phyloP scores from a whole-genome alignment of 1,140 invertebrate genomes.

The Scaptomyza hsui region DNA sequence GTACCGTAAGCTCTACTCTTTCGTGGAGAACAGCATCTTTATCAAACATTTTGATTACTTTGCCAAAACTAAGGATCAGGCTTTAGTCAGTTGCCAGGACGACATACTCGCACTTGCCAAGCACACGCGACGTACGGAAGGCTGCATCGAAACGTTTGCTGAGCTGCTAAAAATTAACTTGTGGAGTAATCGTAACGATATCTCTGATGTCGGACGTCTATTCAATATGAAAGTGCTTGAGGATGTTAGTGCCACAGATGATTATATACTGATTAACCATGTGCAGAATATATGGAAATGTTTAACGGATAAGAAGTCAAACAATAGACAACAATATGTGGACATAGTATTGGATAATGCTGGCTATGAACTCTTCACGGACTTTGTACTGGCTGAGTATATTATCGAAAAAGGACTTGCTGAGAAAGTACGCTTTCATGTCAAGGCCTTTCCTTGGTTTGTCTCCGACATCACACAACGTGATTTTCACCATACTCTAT shows the following conservation, averaged over 20 bases:
- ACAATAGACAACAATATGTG: constrained; percentile 59
- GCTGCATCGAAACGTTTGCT: constrained; percentile 84
- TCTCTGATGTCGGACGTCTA: constrained; percentile 87
- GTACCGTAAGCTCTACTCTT: constrained; percentile 93
- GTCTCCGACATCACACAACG: constrained; percentile 92
- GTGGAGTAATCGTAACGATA: constrained; percentile 92
- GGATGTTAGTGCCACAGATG: constrained; percentile 87
- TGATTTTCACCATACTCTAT: constrained; percentile 91
- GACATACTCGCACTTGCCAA: constrained; percentile 86
- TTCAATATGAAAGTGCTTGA: constrained; percentile 86
- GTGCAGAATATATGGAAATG: constrained; percentile 85
- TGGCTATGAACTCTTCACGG: constrained; percentile 96
- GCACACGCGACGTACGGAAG: constrained; percentile 50
- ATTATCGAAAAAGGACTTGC: constrained; percentile 88
- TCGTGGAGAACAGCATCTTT: constrained; percentile 89
- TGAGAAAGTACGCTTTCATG: constrained; percentile 91
- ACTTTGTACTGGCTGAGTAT: constrained; percentile 94
- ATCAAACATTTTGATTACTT: constrained; percentile 92
- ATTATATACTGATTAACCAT: constrained; percentile 89
- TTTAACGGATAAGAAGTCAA: constrained; percentile 46
- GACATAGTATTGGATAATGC: constrained; percentile 97
- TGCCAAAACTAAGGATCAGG: constrained; percentile 88
- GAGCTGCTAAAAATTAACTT: constrained; percentile 87
- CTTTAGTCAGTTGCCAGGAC: constrained; percentile 86
- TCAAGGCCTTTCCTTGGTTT: constrained; percentile 97